Conservation (phyloP, 1,140 invertebrate species). For the Drosophila kanapiae region DNA sequence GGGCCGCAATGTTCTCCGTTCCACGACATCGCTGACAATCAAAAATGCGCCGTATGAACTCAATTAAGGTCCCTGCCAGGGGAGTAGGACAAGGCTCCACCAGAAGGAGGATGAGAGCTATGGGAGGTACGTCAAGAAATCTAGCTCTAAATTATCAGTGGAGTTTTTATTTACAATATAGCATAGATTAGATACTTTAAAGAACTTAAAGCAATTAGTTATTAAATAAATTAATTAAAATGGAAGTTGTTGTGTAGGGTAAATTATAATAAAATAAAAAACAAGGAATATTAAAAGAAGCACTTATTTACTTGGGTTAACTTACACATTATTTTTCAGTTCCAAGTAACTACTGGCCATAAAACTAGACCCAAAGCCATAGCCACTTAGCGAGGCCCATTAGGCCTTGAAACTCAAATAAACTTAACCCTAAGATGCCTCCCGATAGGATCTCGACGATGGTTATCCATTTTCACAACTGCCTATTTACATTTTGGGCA, state of each 20-base stretch:
- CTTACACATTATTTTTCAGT: not conserved
- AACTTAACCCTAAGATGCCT: slow-evolving; percentile 26
- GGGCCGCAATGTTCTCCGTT: slow-evolving; percentile 44
- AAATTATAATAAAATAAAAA: too few relatives aligned
- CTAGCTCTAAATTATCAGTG: not conserved
- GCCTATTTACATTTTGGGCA: slow-evolving; percentile 28
- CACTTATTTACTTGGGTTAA: too few relatives aligned
- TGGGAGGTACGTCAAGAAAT: not conserved
- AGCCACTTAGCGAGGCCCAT: not conserved
- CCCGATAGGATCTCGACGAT: slow-evolving; percentile 4
- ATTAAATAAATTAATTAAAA: too few relatives aligned
- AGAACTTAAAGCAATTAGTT: too few relatives aligned
- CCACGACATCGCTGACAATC: slow-evolving; percentile 64
- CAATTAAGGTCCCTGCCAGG: slow-evolving; percentile 64
- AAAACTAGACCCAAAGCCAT: not conserved
- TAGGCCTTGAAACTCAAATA: slow-evolving; percentile 5
- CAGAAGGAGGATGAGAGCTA: not conserved
- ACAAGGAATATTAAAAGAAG: too few relatives aligned
- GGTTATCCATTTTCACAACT: slow-evolving; percentile 23
- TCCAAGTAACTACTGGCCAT: not conserved
- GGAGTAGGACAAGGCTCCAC: not conserved
- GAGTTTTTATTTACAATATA: not conserved
- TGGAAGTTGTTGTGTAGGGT: too few relatives aligned
- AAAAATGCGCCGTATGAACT: slow-evolving; percentile 73
- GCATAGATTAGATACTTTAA: too few relatives aligned